Evolutionary conservation across 2,888 invertebrate species (phyloP), one percentile per base, ranked within the genome.

Genomic region (Aradus depressus): DNA sequence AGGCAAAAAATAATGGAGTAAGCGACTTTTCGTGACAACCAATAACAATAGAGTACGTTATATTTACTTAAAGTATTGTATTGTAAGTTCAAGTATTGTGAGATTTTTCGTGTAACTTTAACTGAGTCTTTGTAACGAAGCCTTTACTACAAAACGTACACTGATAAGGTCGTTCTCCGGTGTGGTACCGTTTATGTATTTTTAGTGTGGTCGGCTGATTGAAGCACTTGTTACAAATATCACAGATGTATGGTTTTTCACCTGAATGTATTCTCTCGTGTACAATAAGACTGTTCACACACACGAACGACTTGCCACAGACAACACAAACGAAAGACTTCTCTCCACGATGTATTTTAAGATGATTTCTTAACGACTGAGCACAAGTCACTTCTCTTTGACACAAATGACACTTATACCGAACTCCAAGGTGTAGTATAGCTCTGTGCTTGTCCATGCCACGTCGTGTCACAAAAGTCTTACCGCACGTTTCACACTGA

Each of bases 341-440:
- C 52, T 75, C 75, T 0, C 75, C 75, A 1, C 71, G 73, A 55
- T 76, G 75, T 39, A 71, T 71, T 18, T 72, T 64, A 35, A 70
- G 68, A 56, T 77, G 76, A 23, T 71, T 67, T 51, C 72, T 72
- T 35, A 79, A 61, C 50, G 75, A 76, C 56, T 72, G 74, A 22
- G 65, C 67, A 47, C 68, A 73, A 1, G 71, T 68, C 14, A 77
- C 61, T 1, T 71, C 70, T 58, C 76, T 77, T 0, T 76, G 77
- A 58, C 78, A 79, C 5, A 74, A 64, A 48, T 77, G 76, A 52
- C 79, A 79, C 0, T 77, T 68, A 45, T 71, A 69, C 26, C 67
- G 67, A 43, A 69, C 69, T 41, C 66, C 67, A 19, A 73, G 68
- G 0, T 72, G 74, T 56, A 76, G 76, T 1, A 65, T 65, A 10